Evolutionary conservation across 2,797 vertebrate genomes (phyloP).

Genomic region (Borostomias antarcticus): DNA sequence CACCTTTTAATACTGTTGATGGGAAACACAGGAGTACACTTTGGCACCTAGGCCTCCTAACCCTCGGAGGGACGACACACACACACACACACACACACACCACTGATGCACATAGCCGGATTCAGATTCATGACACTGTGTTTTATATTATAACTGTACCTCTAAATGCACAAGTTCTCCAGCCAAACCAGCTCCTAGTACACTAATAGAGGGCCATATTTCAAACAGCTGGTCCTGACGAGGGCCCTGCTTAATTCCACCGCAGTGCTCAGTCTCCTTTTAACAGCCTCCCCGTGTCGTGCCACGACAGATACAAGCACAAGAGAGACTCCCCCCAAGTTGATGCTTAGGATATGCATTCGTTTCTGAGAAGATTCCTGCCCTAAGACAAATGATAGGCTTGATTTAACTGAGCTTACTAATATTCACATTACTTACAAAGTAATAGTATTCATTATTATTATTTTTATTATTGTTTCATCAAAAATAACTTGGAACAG

Average conservation of each 20-base stretch:
- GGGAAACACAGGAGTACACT: background rate
- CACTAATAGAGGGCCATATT: no score
- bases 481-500: no score
- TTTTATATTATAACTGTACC: background rate
- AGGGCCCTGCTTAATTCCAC: background rate
- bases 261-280: background rate
- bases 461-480: no score
- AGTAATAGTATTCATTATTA: no score
- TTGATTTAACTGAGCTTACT: no score
- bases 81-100: slow-evolving; percentile 1
- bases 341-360: background rate
- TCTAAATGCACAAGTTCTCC: background rate
- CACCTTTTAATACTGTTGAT: slow-evolving; percentile 1
- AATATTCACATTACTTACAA: no score
- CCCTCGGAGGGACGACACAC: background rate
- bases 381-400: no score
- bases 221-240: background rate
- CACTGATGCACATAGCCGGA: background rate
- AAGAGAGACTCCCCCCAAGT: background rate
- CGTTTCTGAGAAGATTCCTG: no score
- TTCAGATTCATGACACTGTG: background rate
- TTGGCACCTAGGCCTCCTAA: background rate
- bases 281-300: background rate
- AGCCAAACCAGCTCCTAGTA: background rate
- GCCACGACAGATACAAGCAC: background rate